A percentile compares a stretch with the other conserved stretches of the same genome.
These are phyloP conservation scores for Hecatera dysodea DNA, from an alignment of 2,888 invertebrate species.

Conservation along the genomic window DNA sequence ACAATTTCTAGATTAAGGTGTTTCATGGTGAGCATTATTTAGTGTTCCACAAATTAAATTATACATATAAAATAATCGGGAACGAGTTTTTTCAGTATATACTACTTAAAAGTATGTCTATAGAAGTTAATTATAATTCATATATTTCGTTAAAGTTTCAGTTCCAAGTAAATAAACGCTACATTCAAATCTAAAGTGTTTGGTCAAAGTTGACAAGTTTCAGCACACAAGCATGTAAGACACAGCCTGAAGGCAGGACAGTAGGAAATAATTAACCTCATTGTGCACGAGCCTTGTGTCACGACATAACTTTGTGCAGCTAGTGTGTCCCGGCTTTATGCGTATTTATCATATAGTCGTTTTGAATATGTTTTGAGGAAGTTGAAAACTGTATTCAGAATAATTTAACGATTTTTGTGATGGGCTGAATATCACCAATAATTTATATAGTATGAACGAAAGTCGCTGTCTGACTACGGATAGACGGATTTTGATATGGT, in stretches of 20 bases:
- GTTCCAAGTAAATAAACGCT: slow-evolving; percentile 1
- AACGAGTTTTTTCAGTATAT: too few species aligned
- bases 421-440: too few species aligned
- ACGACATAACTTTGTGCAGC: slow-evolving; percentile 25
- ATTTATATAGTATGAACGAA: background rate
- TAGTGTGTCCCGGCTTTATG: slow-evolving; percentile 34
- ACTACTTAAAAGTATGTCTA: too few species aligned
- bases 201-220: slow-evolving; percentile 15
- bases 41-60: too few species aligned
- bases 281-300: slow-evolving; percentile 47
- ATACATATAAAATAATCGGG: too few species aligned
- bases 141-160: background rate
- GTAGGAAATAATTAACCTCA: slow-evolving; percentile 59
- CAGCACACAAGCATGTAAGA: slow-evolving; percentile 13
- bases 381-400: background rate
- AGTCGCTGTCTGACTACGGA: too few species aligned
- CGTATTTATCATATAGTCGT: slow-evolving; percentile 30
- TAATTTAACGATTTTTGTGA: background rate
- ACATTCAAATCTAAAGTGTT: background rate
- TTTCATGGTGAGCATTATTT: too few species aligned
- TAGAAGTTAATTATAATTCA: too few species aligned
- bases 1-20: too few species aligned
- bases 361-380: slow-evolving; percentile 15
- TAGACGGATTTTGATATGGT: too few species aligned
- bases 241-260: slow-evolving; percentile 48